Conservation (phyloP, 1,140 invertebrate species). For the Brachionus paranguensis region DNA sequence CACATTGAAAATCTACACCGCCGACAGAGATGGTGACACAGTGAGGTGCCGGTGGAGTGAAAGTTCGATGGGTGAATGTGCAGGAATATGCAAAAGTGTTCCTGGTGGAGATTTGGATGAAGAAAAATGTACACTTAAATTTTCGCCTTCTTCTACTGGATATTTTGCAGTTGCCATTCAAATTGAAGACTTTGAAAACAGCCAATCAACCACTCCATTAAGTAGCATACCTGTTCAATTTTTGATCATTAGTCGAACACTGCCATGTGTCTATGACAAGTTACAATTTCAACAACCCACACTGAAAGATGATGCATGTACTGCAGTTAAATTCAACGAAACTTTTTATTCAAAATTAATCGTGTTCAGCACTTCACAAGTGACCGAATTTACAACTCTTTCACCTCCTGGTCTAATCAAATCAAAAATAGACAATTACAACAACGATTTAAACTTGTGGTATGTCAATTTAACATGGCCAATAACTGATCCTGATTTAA, state of each 20-base stretch:
- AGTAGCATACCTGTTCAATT: neutral
- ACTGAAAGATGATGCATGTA: neutral
- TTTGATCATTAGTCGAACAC: neutral
- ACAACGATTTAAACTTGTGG: neutral
- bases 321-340: neutral
- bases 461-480: neutral
- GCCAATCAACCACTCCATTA: neutral
- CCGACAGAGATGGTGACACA: neutral
- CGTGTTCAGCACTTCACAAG: neutral
- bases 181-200: neutral
- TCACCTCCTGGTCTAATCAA: neutral
- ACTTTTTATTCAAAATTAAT: neutral
- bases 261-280: neutral
- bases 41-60: neutral
- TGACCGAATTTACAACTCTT: neutral
- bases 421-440: neutral
- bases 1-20: neutral
- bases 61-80: neutral
- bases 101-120: neutral
- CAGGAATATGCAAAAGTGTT: neutral
- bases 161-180: constrained; percentile 9
- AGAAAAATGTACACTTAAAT: neutral
- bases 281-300: neutral
- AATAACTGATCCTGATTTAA: neutral
- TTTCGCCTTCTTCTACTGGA: neutral